A percentile compares a stretch with the other conserved stretches of the same genome.
These are phyloP conservation scores for Pomacea maculata DNA, from an alignment of 1,140 invertebrate species.

Conservation along the genomic window DNA sequence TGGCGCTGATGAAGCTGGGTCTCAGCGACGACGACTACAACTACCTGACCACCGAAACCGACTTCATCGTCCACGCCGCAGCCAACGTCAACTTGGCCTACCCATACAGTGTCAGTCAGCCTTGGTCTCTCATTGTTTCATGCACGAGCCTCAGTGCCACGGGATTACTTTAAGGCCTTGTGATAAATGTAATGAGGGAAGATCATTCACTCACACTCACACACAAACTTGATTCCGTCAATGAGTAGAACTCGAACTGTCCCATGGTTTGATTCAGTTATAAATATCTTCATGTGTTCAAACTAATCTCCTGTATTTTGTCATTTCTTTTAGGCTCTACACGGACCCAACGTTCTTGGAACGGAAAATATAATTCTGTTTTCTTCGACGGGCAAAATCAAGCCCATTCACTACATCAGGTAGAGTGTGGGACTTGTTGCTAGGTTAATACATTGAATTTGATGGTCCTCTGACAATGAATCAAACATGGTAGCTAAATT, in stretches of 20 bases:
- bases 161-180: no score
- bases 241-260: not conserved
- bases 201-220: no score
- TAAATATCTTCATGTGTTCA: not conserved
- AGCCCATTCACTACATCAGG: slow-evolving; percentile 68
- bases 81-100: slow-evolving; percentile 69
- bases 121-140: no score
- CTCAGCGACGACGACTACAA: slow-evolving; percentile 67
- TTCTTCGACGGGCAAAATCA: slow-evolving; percentile 68
- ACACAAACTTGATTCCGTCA: no score
- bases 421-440: slow-evolving; percentile 11
- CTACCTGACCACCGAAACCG: slow-evolving; percentile 67
- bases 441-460: no score
- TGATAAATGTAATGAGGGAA: no score
- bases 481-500: no score
- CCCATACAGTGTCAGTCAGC: slow-evolving; percentile 64
- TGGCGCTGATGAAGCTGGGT: slow-evolving; percentile 67
- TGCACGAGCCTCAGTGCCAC: no score
- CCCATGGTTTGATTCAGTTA: not conserved
- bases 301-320: slow-evolving; percentile 1
- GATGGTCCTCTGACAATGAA: no score
- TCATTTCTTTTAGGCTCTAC: slow-evolving; percentile 59
- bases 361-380: slow-evolving; percentile 68
- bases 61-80: slow-evolving; percentile 69
- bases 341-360: slow-evolving; percentile 68